These are phyloP conservation scores for Catostomus latipinnis DNA, from an alignment of 2,797 vertebrate genomes.

Conservation along the genomic window DNA sequence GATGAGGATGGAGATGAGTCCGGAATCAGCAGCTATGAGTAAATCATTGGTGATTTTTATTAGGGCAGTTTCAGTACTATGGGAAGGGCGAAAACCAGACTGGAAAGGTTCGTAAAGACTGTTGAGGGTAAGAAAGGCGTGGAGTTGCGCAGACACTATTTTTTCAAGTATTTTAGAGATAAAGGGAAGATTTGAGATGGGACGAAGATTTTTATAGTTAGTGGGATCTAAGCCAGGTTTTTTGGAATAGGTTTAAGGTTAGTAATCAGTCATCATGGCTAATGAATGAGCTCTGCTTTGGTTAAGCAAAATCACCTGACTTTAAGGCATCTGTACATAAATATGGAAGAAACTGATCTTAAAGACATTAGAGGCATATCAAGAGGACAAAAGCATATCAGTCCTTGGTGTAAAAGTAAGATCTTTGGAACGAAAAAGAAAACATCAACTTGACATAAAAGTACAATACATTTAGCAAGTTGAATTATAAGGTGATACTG, in stretches of 20 bases:
- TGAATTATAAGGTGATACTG: background rate
- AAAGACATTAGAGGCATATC: background rate
- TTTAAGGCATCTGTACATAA: background rate
- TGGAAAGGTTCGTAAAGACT: too few relatives aligned
- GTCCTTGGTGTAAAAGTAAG: slow-evolving; percentile 5
- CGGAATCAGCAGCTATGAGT: too few relatives aligned
- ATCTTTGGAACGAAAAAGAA: slow-evolving; percentile 13
- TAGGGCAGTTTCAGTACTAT: too few relatives aligned
- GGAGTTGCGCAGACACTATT: too few relatives aligned
- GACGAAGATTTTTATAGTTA: too few relatives aligned
- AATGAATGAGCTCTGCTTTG: slow-evolving; percentile 10
- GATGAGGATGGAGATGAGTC: too few relatives aligned
- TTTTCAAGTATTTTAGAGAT: too few relatives aligned
- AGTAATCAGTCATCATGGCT: background rate
- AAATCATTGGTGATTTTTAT: too few relatives aligned
- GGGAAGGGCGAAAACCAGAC: too few relatives aligned
- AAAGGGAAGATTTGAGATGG: too few relatives aligned
- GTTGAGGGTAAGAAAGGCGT: too few relatives aligned
- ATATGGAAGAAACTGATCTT: background rate
- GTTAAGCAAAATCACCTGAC: slow-evolving; percentile 39
- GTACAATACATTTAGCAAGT: background rate
- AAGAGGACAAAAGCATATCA: slow-evolving; percentile 10
- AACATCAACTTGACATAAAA: background rate
- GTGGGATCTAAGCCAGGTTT: too few relatives aligned
- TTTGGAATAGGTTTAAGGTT: background rate